phyloP scores from a whole-genome alignment of 1,140 invertebrate genomes.

The Magallana gigas region DNA sequence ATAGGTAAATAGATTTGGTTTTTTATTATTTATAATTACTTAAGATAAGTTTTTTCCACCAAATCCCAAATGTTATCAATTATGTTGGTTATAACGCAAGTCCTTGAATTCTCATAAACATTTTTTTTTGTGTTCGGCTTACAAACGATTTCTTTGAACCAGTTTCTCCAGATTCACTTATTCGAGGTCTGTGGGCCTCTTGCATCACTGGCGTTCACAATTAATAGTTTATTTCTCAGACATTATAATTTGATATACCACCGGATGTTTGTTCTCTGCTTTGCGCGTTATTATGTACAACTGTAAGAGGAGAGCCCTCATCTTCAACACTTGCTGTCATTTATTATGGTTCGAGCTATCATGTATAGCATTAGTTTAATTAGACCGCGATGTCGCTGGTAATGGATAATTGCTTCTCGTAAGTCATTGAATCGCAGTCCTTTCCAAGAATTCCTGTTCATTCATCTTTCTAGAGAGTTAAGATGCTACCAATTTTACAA shows the following conservation, averaged over 20 bases:
- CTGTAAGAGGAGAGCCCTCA: not conserved
- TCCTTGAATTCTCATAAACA: not conserved
- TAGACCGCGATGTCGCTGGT: not conserved
- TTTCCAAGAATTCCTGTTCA: not conserved
- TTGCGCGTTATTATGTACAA: no score
- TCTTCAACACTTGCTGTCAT: not conserved
- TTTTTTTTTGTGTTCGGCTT: not conserved
- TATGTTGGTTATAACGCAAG: not conserved
- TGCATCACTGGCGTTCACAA: not conserved
- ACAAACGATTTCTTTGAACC: not conserved
- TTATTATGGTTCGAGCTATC: not conserved
- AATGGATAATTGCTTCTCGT: not conserved
- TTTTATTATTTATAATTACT: no score
- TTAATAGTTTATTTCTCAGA: no score
- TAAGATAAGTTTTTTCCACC: no score
- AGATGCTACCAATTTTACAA: no score
- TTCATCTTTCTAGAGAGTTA: not conserved
- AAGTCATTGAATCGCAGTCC: not conserved
- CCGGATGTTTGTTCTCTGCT: no score
- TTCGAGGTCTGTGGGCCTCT: not conserved
- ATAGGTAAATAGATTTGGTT: no score
- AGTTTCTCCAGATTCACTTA: not conserved
- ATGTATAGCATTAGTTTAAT: not conserved
- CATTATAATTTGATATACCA: no score
- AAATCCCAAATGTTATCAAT: not conserved